These are phyloP conservation scores for Tricholauxania praeusta DNA, from an alignment of 2,888 invertebrate genomes.

Conservation along the genomic window DNA sequence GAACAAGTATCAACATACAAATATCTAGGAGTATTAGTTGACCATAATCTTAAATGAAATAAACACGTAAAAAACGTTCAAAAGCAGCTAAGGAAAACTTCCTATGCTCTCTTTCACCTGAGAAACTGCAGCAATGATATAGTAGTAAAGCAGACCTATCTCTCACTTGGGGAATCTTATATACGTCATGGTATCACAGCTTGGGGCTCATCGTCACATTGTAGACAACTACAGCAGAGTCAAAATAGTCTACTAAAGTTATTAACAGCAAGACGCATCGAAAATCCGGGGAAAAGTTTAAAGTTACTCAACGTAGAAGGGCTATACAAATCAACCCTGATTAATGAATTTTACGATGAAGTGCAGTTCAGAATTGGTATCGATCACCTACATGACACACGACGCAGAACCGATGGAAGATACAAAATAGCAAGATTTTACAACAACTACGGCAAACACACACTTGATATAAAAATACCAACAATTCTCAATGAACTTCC, in stretches of 20 bases:
- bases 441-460: constrained; percentile 3
- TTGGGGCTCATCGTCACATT: background rate
- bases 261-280: no score
- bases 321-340: background rate
- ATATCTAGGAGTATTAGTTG: constrained; percentile 5
- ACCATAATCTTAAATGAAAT: background rate
- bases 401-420: background rate
- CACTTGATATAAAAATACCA: background rate
- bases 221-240: background rate
- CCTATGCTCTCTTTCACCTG: background rate
- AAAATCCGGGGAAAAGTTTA: background rate
- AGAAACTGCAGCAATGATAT: constrained; percentile 1
- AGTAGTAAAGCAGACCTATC: background rate
- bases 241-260: no score
- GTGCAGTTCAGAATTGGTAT: background rate
- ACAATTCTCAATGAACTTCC: background rate
- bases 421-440: background rate
- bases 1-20: background rate
- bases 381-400: background rate
- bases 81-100: background rate
- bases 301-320: background rate
- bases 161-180: background rate
- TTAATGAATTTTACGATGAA: background rate
- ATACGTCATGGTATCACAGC: constrained; percentile 1
- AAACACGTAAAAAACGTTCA: background rate